Evolutionary conservation across 2,797 vertebrate genomes (phyloP), one percentile per base, ranked within the genome.

Genomic region (Cyprinella venusta): DNA sequence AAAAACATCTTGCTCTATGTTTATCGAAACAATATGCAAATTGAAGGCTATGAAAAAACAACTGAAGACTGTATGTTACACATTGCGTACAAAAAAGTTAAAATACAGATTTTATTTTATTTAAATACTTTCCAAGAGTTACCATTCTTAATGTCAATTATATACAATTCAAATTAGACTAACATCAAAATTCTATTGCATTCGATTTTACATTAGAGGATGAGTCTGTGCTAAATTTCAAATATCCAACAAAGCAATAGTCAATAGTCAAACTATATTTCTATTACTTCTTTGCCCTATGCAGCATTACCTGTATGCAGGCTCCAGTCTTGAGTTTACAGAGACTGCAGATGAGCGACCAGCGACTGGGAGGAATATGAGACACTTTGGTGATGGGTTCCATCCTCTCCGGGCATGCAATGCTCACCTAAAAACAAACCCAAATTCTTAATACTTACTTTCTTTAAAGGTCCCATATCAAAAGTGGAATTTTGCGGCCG

Each of bases 341-440:
- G 85, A 99, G 94, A 87, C 94, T 99, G 92, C 98, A 99, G 88
- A 99, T 98, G 88, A 99, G 96, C 81, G 98, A 96, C 98, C 98
- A 99, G 87, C 98, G 96, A 88, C 98, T 98, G 36, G 97, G 97
- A 0, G 98, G 98, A 90, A 99, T 98, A 90, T 99, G 98, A 82
- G 98, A 99, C 69, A 99, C 94, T 92, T 99, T 99, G 54, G 98
- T 99, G 91, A 99, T 97, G 56, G 98, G 98, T 88, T 99, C 98
- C 98, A 99, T 99, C 88, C 98, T 96, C 92, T 99, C 98, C 1
- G 98, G 98, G 90, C 97, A 99, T 48, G 97, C 98, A 54, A 99
- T 99, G 92, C 97, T 99, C 85, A 99, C 98, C 98, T 99, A 33
- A 30, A 83, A 24, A 45, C 24, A 40, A 26, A 77, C 10, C 75